Conservation (phyloP, 2,888 invertebrate species). For the Nipponacmea schrenckii region DNA sequence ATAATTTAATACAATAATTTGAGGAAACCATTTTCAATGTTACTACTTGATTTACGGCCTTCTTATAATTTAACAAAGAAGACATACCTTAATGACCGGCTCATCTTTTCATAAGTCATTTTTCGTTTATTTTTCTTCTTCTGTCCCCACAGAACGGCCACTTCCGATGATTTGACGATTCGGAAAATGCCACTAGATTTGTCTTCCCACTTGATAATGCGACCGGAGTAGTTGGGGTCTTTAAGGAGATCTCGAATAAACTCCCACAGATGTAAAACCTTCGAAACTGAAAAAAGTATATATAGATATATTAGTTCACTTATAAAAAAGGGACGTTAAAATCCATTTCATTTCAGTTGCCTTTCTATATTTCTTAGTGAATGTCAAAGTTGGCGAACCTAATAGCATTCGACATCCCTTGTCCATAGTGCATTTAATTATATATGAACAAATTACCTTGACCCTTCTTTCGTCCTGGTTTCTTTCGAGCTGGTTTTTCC, state of each 20-base stretch:
- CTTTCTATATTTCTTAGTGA: background rate
- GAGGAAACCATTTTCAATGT: too few relatives aligned
- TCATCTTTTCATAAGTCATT: constrained; percentile 94
- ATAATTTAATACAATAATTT: too few relatives aligned
- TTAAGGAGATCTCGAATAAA: constrained; percentile 85
- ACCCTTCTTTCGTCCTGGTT: constrained; percentile 58
- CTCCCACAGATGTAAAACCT: constrained; percentile 77
- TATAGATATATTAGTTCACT: background rate
- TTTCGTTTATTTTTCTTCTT: constrained; percentile 82
- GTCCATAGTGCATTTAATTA: too few relatives aligned
- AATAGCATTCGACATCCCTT: too few relatives aligned
- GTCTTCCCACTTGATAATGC: constrained; percentile 89
- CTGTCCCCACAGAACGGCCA: constrained; percentile 87
- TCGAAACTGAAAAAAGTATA: constrained; percentile 31
- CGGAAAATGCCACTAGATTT: constrained; percentile 85
- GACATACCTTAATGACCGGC: constrained; percentile 83
- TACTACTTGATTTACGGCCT: too few relatives aligned
- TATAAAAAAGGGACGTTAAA: too few relatives aligned
- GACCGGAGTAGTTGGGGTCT: constrained; percentile 81
- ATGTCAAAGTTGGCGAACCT: too few relatives aligned
- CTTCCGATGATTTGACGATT: constrained; percentile 86
- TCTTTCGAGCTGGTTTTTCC: constrained; percentile 32
- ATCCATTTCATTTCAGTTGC: too few relatives aligned
- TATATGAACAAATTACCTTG: constrained; percentile 39
- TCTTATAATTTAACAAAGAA: too few relatives aligned